phyloP scores from a whole-genome alignment of 2,113 vertebrate species.

The Laticauda laticaudata region DNA sequence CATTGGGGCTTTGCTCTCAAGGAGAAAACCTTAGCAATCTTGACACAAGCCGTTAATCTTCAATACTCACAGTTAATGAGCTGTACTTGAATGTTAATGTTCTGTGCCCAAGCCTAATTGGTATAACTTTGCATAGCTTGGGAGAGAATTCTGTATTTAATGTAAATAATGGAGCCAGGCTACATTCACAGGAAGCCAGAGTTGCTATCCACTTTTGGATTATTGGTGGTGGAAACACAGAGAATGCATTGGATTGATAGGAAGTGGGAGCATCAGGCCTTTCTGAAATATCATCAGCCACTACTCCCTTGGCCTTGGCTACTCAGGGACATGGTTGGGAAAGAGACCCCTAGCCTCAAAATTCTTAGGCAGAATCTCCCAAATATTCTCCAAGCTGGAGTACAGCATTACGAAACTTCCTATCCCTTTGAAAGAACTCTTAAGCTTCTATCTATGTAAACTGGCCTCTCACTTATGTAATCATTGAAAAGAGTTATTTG shows the following conservation, averaged over 20 bases:
- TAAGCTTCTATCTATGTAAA: background rate
- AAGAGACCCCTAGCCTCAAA: background rate
- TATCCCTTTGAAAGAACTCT: background rate
- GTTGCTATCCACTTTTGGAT: background rate
- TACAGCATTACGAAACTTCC: too few relatives aligned
- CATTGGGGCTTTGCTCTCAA: background rate
- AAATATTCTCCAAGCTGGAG: background rate
- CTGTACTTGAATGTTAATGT: slow-evolving; percentile 32
- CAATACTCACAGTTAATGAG: slow-evolving; percentile 25
- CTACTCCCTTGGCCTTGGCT: too few relatives aligned
- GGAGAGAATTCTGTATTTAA: slow-evolving; percentile 22
- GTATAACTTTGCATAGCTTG: slow-evolving; percentile 22
- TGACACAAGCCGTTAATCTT: slow-evolving; percentile 30
- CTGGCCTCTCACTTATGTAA: background rate
- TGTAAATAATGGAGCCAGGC: slow-evolving; percentile 25
- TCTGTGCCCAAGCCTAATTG: slow-evolving; percentile 30
- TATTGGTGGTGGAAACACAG: background rate
- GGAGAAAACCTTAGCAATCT: slow-evolving; percentile 25
- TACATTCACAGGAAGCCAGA: background rate
- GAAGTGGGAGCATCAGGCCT: background rate
- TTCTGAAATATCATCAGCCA: background rate
- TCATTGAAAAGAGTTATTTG: background rate
- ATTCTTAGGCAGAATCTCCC: background rate
- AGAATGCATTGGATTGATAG: background rate
- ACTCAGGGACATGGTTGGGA: background rate